phyloP scores from a whole-genome alignment of 2,888 invertebrate species.

The Cylindroiulus punctatus region DNA sequence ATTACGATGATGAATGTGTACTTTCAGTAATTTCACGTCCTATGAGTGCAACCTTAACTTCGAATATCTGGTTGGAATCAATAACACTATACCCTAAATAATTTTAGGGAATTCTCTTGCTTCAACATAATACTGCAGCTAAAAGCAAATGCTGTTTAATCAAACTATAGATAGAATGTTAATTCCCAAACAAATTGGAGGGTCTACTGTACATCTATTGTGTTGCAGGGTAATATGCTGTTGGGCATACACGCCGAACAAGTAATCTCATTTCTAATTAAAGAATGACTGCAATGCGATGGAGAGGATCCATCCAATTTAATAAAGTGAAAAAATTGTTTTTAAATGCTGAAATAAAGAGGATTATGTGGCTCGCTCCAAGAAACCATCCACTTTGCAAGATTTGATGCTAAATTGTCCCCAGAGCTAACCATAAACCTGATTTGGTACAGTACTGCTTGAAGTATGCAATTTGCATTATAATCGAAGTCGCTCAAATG shows the following conservation, averaged over 20 bases:
- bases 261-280: slow-evolving; percentile 32
- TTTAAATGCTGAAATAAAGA: slow-evolving; percentile 32
- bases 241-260: no score
- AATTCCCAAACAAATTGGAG: neutral
- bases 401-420: neutral
- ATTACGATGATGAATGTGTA: neutral
- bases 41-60: no score
- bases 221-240: neutral
- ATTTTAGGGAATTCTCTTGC: no score
- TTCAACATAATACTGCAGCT: neutral
- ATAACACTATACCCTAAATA: no score
- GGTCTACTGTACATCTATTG: neutral
- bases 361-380: neutral
- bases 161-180: neutral
- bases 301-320: neutral
- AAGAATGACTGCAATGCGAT: neutral
- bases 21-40: no score
- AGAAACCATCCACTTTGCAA: neutral
- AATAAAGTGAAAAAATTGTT: neutral
- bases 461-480: no score
- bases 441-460: no score
- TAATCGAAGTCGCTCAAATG: no score
- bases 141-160: neutral
- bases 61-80: no score
- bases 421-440: neutral